phyloP scores from a whole-genome alignment of 2,113 vertebrate genomes.

The Hemicordylus capensis region DNA sequence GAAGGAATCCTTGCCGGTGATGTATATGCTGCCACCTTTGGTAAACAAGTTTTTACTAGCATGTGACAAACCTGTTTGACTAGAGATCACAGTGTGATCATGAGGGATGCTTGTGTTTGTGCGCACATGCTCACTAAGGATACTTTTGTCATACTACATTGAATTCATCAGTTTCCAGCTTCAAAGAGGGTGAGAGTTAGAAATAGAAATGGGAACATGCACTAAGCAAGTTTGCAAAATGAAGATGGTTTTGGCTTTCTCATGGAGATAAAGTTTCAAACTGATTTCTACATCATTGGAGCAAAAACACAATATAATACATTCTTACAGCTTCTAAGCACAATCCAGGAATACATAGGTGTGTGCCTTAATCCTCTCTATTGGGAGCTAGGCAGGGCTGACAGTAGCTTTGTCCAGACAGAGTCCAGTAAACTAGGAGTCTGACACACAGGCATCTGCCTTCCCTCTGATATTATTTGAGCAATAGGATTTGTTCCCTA shows the following conservation, averaged over 20 bases:
- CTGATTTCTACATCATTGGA: background rate
- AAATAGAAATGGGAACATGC: background rate
- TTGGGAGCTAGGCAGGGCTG: background rate
- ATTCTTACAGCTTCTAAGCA: background rate
- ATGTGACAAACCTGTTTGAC: background rate
- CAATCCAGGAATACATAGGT: background rate
- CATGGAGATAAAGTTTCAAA: background rate
- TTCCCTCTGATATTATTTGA: background rate
- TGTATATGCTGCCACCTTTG: background rate
- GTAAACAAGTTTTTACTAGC: background rate
- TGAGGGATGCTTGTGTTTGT: too few species aligned
- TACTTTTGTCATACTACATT: too few species aligned
- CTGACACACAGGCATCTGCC: background rate
- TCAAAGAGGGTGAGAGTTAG: background rate
- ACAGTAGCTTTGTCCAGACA: background rate
- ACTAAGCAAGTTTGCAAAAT: background rate
- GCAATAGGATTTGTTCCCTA: background rate
- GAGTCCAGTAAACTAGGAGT: background rate
- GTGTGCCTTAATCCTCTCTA: background rate
- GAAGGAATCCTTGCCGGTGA: background rate
- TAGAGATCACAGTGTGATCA: background rate
- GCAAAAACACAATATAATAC: background rate
- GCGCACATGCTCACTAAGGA: too few species aligned
- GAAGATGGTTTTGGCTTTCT: too few species aligned
- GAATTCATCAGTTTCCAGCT: background rate